Conservation (phyloP, 2,113 vertebrate species). For the Sebastes schlegelii region DNA sequence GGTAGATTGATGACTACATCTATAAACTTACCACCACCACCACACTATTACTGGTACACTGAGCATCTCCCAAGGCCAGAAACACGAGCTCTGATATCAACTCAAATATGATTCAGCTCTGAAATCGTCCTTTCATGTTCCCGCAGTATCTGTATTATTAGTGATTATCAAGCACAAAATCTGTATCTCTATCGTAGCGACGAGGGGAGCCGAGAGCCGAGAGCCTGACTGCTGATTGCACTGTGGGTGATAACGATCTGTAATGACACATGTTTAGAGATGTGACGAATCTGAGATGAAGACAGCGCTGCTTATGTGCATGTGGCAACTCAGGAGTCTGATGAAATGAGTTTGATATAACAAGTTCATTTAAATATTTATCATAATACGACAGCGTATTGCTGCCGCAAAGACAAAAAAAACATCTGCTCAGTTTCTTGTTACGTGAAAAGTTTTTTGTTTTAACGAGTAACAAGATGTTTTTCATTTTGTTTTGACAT, state of each 20-base stretch:
- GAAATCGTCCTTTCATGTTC: background rate
- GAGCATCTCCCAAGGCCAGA: constrained; percentile 2
- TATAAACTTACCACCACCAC: background rate
- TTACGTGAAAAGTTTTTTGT: background rate
- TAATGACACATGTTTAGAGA: constrained; percentile 37
- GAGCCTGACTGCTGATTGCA: constrained; percentile 53
- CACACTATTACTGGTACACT: background rate
- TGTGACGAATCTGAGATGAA: constrained; percentile 39
- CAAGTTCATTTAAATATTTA: constrained; percentile 9
- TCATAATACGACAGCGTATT: too few relatives aligned
- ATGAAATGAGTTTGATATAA: constrained; percentile 29
- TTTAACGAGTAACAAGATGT: background rate
- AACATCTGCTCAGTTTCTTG: background rate
- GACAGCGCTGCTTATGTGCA: constrained; percentile 6
- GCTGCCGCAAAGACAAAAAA: background rate
- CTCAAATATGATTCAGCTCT: background rate
- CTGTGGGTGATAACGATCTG: constrained; percentile 42
- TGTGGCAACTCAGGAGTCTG: constrained; percentile 25
- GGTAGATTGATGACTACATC: constrained; percentile 39
- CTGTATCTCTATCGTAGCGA: background rate
- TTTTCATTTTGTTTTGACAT: background rate
- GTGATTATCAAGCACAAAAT: constrained; percentile 32
- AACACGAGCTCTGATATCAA: constrained; percentile 1
- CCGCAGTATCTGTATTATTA: constrained; percentile 2
- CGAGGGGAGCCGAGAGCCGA: background rate